Conservation (phyloP, 2,888 invertebrate genomes). For the Ptychoptera contaminata region DNA sequence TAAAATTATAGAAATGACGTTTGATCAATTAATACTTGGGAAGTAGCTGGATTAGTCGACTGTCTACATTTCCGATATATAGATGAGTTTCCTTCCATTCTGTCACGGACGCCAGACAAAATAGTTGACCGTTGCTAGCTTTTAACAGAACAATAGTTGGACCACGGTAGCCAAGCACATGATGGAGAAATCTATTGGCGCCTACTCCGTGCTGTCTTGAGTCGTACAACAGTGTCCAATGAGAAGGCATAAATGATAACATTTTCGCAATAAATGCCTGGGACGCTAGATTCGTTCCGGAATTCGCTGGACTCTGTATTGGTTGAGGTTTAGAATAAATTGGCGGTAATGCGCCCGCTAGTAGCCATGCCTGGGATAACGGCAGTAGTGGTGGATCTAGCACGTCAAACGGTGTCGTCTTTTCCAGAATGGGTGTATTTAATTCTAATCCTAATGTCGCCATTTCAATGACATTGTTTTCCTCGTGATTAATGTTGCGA, state of each 20-base stretch:
- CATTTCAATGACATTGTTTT: conserved; percentile 14
- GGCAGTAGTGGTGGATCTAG: conserved; percentile 33
- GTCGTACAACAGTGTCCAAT: conserved; percentile 75
- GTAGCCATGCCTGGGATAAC: conserved; percentile 52
- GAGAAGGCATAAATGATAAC: conserved; percentile 52
- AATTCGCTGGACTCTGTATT: conserved; percentile 15
- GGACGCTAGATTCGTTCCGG: conserved; percentile 21
- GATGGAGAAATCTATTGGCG: conserved; percentile 73
- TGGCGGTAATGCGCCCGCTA: conserved; percentile 48
- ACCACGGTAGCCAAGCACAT: conserved; percentile 51
- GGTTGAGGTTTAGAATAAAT: conserved; percentile 35
- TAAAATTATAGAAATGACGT: not conserved
- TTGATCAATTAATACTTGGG: conserved; percentile 38
- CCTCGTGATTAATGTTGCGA: conserved; percentile 31
- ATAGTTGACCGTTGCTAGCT: conserved; percentile 43
- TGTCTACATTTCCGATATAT: conserved; percentile 71
- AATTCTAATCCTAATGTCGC: conserved; percentile 43
- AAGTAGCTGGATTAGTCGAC: conserved; percentile 57
- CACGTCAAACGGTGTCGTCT: conserved; percentile 30
- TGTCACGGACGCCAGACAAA: conserved; percentile 57
- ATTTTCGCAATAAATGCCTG: conserved; percentile 46
- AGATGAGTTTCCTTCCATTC: conserved; percentile 80
- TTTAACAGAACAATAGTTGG: conserved; percentile 47
- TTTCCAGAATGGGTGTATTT: conserved; percentile 58
- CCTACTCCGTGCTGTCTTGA: conserved; percentile 77